Conservation (phyloP, 2,113 vertebrate species). For the Chloebia gouldiae region DNA sequence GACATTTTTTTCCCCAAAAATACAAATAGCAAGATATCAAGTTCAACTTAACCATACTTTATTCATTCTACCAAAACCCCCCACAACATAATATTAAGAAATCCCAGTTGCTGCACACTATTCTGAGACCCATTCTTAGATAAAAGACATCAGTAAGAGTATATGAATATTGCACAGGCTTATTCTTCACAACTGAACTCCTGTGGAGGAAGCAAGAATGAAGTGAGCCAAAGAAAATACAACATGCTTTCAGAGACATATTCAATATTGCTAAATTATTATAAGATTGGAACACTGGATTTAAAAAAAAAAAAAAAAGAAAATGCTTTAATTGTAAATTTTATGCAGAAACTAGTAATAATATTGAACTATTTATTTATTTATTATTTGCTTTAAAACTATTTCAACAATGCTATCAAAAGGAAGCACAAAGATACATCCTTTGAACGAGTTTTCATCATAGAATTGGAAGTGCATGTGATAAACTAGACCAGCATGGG, state of each 20-base stretch:
- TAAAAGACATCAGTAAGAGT: neutral
- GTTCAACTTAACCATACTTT: neutral
- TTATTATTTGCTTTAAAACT: neutral
- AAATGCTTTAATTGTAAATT: neutral
- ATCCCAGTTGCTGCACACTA: neutral
- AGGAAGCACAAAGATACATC: neutral
- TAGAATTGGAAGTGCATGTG: neutral
- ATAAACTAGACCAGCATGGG: neutral
- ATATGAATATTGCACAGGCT: neutral
- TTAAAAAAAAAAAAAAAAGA: neutral
- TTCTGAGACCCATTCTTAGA: neutral
- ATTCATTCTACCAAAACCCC: neutral
- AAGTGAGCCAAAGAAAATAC: neutral
- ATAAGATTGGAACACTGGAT: neutral
- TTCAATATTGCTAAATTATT: neutral
- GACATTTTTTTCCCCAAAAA: neutral
- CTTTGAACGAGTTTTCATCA: neutral
- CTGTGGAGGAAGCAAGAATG: accelerated
- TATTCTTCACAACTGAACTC: neutral
- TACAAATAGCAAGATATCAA: neutral
- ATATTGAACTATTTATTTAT: accelerated
- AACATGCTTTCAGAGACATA: neutral
- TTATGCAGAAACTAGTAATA: neutral
- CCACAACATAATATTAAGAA: neutral
- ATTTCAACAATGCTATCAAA: neutral